Evolutionary conservation across 2,888 invertebrate species (phyloP).

Genomic region (Acronicta leporina): DNA sequence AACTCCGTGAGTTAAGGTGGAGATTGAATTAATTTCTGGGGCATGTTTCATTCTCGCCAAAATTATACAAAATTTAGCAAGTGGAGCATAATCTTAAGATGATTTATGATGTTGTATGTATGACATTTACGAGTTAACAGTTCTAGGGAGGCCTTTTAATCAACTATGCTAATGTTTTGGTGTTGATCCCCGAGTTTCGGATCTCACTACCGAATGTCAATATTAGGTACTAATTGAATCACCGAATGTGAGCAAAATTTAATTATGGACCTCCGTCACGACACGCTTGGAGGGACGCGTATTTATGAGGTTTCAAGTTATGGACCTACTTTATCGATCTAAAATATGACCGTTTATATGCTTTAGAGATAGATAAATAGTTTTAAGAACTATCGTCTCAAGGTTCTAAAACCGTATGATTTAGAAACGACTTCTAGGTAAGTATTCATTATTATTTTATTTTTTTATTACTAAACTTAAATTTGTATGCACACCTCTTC

Average conservation of each 20-base stretch:
- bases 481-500: too few relatives aligned
- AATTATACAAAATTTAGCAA: conserved; percentile 74
- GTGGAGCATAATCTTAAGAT: conserved; percentile 86
- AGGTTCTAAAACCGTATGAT: too few relatives aligned
- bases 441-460: too few relatives aligned
- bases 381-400: too few relatives aligned
- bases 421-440: too few relatives aligned
- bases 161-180: conserved; percentile 87
- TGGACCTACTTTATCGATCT: background rate
- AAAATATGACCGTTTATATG: background rate
- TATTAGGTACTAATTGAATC: conserved; percentile 84
- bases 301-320: conserved; percentile 10
- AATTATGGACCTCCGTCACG: conserved; percentile 72
- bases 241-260: conserved; percentile 79
- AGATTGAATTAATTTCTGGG: conserved; percentile 51
- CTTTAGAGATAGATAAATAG: too few relatives aligned
- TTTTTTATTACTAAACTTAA: too few relatives aligned
- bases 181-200: conserved; percentile 76
- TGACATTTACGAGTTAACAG: conserved; percentile 88
- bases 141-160: conserved; percentile 86
- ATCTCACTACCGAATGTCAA: conserved; percentile 80
- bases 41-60: conserved; percentile 63
- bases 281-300: conserved; percentile 56
- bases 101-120: conserved; percentile 87
- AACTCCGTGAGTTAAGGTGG: conserved; percentile 48